Evolutionary conservation across 2,113 vertebrate species (phyloP).

Genomic region (Megaptera novaeangliae): DNA sequence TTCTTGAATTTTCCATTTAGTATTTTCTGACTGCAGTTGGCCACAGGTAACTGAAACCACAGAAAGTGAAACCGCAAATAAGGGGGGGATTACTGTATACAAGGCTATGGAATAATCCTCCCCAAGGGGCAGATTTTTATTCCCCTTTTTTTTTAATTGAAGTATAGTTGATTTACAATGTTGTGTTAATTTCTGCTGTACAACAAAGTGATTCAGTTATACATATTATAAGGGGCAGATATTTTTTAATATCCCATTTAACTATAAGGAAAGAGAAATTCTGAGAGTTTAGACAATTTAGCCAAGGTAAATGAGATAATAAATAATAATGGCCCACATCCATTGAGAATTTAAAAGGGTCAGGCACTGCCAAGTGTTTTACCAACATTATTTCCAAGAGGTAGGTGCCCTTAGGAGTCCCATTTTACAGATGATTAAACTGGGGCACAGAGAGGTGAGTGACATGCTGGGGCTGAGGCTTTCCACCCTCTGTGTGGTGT

Average conservation of each 20-base stretch:
- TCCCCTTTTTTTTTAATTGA: not conserved
- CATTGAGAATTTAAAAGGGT: not conserved
- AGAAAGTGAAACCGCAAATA: not conserved
- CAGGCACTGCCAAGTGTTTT: not conserved
- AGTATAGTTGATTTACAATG: not conserved
- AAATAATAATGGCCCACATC: not conserved
- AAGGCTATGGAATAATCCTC: not conserved
- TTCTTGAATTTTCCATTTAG: not conserved
- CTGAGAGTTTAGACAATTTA: not conserved
- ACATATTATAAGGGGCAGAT: not conserved
- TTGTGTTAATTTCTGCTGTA: not conserved
- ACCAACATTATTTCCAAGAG: not conserved
- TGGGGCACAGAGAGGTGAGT: not conserved
- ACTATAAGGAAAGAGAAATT: not conserved
- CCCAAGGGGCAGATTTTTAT: not conserved
- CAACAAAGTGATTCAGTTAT: not conserved
- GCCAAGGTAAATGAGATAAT: not conserved
- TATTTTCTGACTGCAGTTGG: not conserved
- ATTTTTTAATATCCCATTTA: not conserved
- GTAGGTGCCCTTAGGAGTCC: not conserved
- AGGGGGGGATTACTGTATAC: too few relatives aligned
- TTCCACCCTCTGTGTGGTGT: too few relatives aligned
- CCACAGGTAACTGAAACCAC: not conserved
- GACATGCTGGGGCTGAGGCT: too few relatives aligned
- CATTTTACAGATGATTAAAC: not conserved